Base-by-base conservation (phyloP, 92 coral and sea anemone genomes). In the Scolanthus callimorphus region DNA sequence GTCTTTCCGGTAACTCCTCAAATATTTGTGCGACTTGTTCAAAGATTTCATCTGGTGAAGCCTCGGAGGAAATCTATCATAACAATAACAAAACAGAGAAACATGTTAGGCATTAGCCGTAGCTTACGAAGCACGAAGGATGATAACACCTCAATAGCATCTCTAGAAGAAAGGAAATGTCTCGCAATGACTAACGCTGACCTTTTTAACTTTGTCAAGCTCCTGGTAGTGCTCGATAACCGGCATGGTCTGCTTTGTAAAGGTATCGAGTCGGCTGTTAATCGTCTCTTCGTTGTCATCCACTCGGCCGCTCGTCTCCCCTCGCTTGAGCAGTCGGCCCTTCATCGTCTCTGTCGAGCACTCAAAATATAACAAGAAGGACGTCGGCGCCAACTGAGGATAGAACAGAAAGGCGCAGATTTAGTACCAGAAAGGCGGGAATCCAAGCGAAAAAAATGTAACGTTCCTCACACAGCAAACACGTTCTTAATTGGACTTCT, bases 281-380 rank as follows among this genome's bases (percentile, higher is more conserved):
- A 94, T 94, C 17, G 99, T 89, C 45, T 78, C 83, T 71, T 89
- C 94, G 43, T 94, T 94, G 55, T 94, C 97, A 39, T 89, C 96
- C 3, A 79, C 95, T 12, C 99, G 91, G 2, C 89, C 97, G 55
- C 96, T 86, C 28, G 85, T 84, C 75, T 84, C 95, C 21, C 79
- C 90, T 77, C 97, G 76, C 12, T 69, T 72, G 45, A 77, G 6
- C 57, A 88, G 66, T 26, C 99, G 78, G 17, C 50, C 70, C 29
- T 79, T 94, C 99, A 94, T 94, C 12, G 81, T 73, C 10, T 80
- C 94, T 2, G 74, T 71, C 26, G 90, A 70, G 49, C 99, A 94
- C 51, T 94, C 99, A 50, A 88, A 94, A 59, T 80, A 84, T 53
- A 94, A 70, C 28, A 89, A 74, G 74, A 90, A 78, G 43, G 84